Evolutionary conservation across 2,797 vertebrate species (phyloP), one percentile per base, ranked within the genome.

Genomic region (Trachops cirrhosus): DNA sequence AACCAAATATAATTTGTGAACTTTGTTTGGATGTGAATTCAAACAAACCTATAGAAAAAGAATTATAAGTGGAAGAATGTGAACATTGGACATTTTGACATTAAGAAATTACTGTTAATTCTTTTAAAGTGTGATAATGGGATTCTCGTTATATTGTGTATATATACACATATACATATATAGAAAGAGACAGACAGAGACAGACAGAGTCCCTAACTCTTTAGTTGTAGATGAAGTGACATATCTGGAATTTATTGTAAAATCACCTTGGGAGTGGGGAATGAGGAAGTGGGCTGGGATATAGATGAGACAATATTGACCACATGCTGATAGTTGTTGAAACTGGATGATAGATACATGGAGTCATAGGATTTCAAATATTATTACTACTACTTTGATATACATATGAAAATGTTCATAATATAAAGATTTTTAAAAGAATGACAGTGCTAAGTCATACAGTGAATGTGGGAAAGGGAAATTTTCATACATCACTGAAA

Each of bases 41-140:
- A 41, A 80, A 91, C 41, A 93, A 75, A 84, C 14, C 54, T 89
- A 57, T 46, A 26, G 5, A 80, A 89, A 92, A 94, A 73, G 10
- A 75, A 82, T 44, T 89, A 48, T 67, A 70, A 82, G 26, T 84
- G n/a, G n/a, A 78, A 46, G 90, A 87, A 84, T 39, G 6, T 18
- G 32, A 96, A 93, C n/a, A 80, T 0, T 70, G 22, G 50, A 89
- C 41, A 95, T 48, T 34, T 71, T 90, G 73, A 92, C n/a, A 93
- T 46, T 85, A 91, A 75, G 64, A 95, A 89, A 89, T 64, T 74
- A 78, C 15, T 89, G 7, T 57, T 91, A 68, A 86, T 92, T 90
- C 44, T 85, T 94, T 95, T 48, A 54, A 79, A 96, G 41, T 62
- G 8, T 39, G 71, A 92, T 78, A 77, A 89, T 48, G 46, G 32